Evolutionary conservation across 2,797 vertebrate species (phyloP).

Genomic region (Karalla daura): DNA sequence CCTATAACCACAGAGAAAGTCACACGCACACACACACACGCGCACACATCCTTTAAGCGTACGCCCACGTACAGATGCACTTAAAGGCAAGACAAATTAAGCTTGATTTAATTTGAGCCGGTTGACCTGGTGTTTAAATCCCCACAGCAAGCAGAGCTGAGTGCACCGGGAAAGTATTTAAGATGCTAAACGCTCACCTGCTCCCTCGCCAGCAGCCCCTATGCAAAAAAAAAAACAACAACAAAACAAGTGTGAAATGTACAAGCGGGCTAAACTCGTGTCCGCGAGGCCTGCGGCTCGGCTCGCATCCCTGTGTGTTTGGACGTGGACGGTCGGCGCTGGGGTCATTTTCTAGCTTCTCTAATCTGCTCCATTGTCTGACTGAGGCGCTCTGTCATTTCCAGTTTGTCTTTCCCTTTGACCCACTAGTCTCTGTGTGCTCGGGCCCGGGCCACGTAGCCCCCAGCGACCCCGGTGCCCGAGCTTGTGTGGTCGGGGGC

Average conservation of each 20-base stretch:
- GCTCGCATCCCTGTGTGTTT: conserved; percentile 4
- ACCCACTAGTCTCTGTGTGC: conserved; percentile 40
- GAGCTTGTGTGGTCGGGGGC: conserved; percentile 66
- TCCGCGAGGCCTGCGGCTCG: background rate
- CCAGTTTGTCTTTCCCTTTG: conserved; percentile 41
- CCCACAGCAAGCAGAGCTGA: conserved; percentile 38
- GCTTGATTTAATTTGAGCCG: conserved; percentile 61
- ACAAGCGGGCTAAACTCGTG: conserved; percentile 25
- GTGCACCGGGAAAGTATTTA: conserved; percentile 44
- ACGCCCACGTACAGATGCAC: conserved; percentile 27
- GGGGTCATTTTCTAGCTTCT: conserved; percentile 9
- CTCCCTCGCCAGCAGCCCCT: background rate
- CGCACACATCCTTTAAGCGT: background rate
- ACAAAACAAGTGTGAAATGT: background rate
- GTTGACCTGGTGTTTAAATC: conserved; percentile 55
- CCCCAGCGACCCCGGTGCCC: conserved; percentile 48
- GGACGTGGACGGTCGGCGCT: conserved; percentile 6
- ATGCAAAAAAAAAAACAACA: no score
- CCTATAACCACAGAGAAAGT: conserved; percentile 15
- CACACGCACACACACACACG: background rate
- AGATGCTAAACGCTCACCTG: conserved; percentile 25
- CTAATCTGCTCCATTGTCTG: conserved; percentile 13
- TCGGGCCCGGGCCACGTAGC: conserved; percentile 18
- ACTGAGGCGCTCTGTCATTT: conserved; percentile 22
- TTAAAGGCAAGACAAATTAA: conserved; percentile 52